Base-by-base conservation (phyloP, 2,888 invertebrate genomes). In the Charanyca ferruginea region DNA sequence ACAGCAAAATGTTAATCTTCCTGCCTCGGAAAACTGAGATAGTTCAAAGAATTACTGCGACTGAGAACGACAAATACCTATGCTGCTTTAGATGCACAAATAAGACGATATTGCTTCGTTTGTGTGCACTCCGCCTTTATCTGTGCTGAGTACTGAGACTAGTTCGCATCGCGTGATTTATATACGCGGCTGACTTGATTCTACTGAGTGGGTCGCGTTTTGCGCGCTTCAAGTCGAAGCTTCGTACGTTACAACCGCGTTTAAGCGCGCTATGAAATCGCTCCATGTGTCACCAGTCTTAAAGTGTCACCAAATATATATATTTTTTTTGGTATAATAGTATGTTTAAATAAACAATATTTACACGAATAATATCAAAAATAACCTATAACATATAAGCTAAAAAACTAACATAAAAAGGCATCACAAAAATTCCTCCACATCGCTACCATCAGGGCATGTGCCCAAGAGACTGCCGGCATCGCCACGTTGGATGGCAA, bases 1-100 rank as follows among this genome's bases (percentile, higher is more conserved):
- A 74, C 75, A 80, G 84, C 53, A 57, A 61, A 74, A 73, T 80
- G 84, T 83, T 82, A 80, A 81, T 85, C 78, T 83, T 78, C 51
- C 67, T 79, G 81, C 67, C 79, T 77, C 62, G 62, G 65, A 70
- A 71, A 73, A 75, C 71, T 73, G 72, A 74, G 73, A 77, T 75
- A 73, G 73, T 64, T 61, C 45, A 68, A 68, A 73, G 62, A 80
- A 67, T 73, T 72, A 77, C 58, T 66, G 64, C 48, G 41, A 45
- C 65, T 44, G 51, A 8, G 45, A 48, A 65, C 45, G 59, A 60
- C 63, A 59, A 65, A 79, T 75, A 57, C 9, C 54, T 49, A 49
- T 53, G 28, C 44, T 51, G 54, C 42, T 74, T 74, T 58, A 49
- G 45, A 54, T 67, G 53, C 49, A 35, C 57, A 68, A 64, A 64